These are phyloP conservation scores for Philereme transversata DNA, from an alignment of 2,888 invertebrate species.

Conservation along the genomic window DNA sequence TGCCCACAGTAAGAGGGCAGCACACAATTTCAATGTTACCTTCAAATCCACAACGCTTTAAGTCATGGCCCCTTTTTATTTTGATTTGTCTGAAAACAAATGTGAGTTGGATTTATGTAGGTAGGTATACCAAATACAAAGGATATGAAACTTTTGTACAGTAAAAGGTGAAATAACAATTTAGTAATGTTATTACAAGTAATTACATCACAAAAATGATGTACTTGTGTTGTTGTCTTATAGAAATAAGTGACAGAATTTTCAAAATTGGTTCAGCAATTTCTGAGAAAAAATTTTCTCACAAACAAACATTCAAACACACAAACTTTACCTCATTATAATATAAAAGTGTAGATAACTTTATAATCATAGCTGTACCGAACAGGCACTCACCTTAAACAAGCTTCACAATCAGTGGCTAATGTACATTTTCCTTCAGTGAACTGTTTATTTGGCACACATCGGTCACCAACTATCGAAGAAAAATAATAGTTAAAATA, in stretches of 20 bases:
- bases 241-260: too few relatives aligned
- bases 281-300: too few relatives aligned
- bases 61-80: slow-evolving; percentile 51
- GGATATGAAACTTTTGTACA: too few relatives aligned
- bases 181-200: too few relatives aligned
- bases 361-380: not conserved
- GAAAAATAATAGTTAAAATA: slow-evolving; percentile 12
- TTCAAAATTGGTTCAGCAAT: too few relatives aligned
- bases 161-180: too few relatives aligned
- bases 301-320: too few relatives aligned
- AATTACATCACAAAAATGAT: too few relatives aligned
- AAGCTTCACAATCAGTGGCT: slow-evolving; percentile 58
- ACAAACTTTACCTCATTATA: too few relatives aligned
- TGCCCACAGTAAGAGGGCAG: slow-evolving; percentile 57
- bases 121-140: too few relatives aligned
- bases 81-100: slow-evolving; percentile 50
- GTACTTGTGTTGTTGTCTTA: too few relatives aligned
- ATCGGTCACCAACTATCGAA: slow-evolving; percentile 64
- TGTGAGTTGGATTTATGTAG: not conserved
- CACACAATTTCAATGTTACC: slow-evolving; percentile 74
- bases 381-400: slow-evolving; percentile 56
- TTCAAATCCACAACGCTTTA: slow-evolving; percentile 71
- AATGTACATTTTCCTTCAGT: slow-evolving; percentile 57
- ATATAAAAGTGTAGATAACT: too few relatives aligned
- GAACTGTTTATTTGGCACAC: slow-evolving; percentile 50